Percentiles rank a stretch among this genome's conserved stretches.
Conservation (phyloP, 2,113 vertebrate genomes). For the Prionailurus viverrinus region DNA sequence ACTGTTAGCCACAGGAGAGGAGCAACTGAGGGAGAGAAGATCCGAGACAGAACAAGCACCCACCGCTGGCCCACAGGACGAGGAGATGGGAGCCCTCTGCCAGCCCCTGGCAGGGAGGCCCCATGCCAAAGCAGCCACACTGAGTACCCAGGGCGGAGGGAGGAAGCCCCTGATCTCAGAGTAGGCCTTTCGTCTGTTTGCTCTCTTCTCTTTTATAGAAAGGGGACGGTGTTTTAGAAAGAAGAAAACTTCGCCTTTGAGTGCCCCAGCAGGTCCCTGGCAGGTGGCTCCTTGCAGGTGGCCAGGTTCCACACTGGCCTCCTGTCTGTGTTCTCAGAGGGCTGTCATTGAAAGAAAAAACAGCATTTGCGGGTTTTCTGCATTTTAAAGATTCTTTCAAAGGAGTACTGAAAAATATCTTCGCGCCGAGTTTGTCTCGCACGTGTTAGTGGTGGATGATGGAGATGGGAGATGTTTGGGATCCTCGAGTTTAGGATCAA, state of each 20-base stretch:
- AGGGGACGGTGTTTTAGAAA: slow-evolving; percentile 79
- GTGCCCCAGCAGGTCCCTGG: slow-evolving; percentile 68
- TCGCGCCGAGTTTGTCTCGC: slow-evolving; percentile 88
- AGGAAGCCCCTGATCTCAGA: slow-evolving; percentile 91
- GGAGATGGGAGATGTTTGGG: too few species aligned
- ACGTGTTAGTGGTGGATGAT: slow-evolving; percentile 87
- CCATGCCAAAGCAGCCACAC: slow-evolving; percentile 54
- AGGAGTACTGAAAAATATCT: slow-evolving; percentile 86
- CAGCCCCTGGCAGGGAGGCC: slow-evolving; percentile 50
- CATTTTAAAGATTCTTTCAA: slow-evolving; percentile 84
- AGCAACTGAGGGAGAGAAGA: slow-evolving; percentile 86
- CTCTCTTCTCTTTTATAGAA: slow-evolving; percentile 68
- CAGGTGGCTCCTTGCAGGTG: not conserved
- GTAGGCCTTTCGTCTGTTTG: slow-evolving; percentile 84
- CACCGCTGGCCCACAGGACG: slow-evolving; percentile 89
- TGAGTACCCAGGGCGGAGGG: slow-evolving; percentile 84
- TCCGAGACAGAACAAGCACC: slow-evolving; percentile 85
- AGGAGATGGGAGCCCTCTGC: slow-evolving; percentile 85
- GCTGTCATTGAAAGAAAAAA: slow-evolving; percentile 85
- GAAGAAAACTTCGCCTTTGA: slow-evolving; percentile 72
- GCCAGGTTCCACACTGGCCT: not conserved
- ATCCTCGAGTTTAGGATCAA: slow-evolving; percentile 87
- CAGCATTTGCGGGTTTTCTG: slow-evolving; percentile 67
- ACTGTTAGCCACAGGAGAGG: slow-evolving; percentile 93
- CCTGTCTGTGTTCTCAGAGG: slow-evolving; percentile 87